Evolutionary conservation across 2,797 vertebrate genomes (phyloP), one percentile per base, ranked within the genome.

Genomic region (Pseudotriccus pelzelni): DNA sequence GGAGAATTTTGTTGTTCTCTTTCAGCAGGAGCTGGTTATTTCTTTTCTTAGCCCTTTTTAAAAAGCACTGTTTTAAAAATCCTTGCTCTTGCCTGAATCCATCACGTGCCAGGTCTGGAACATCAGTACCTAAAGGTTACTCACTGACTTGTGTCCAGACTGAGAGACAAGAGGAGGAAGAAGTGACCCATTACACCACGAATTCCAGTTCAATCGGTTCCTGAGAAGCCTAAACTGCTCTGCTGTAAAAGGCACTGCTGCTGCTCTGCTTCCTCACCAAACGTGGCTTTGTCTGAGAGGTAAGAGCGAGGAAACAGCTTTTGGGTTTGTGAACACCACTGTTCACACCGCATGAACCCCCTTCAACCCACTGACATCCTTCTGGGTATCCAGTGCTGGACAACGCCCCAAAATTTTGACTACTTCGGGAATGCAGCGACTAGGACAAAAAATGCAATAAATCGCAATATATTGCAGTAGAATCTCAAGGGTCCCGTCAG

Each of bases 381-480:
- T 18, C 68, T n/a, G 32, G 41, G 7, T 17, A 64, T 21, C 17
- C 52, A 75, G 15, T 8, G 25, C 46, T 49, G 28, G 32, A 14
- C 68, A 63, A 72, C 1, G 15, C 13, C 9, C 27, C 39, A 69
- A 37, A 22, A 24, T 24, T 76, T 14, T 46, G 46, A 56, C 37
- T 60, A 18, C 36, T 46, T 36, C 24, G 39, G 27, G 52, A 59
- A 72, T 2, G 7, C 1, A 72, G n/a, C 30, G 80, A 34, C 44
- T 28, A 81, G 36, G 49, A 76, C 46, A 18, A 14, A 22, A 14
- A 43, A 22, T 0, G 6, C 12, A 62, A 5, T 30, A 3, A 76
- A 39, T 2, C 3, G 27, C 50, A 82, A 10, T 5, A 10, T 12
- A 17, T 4, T 6, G 13, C 37, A 39, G 0, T 0, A 50, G n/a